Conservation (phyloP, 2,797 vertebrate species). For the Corythornis leucogaster region DNA sequence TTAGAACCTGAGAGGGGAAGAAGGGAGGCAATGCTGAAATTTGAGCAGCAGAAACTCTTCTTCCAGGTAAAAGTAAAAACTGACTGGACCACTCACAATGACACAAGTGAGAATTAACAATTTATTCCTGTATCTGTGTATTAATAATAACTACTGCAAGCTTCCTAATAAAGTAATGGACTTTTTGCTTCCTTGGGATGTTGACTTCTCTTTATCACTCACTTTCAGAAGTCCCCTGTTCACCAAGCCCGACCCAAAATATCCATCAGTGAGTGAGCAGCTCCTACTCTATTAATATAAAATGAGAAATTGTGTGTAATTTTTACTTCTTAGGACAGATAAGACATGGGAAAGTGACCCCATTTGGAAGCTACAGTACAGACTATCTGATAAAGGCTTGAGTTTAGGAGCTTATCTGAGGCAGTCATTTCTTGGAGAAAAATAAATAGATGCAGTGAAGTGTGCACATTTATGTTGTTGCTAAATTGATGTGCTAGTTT, state of each 20-base stretch:
- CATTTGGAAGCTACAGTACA: conserved; percentile 11
- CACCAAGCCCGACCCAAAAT: neutral
- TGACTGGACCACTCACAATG: neutral
- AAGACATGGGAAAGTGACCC: conserved; percentile 1
- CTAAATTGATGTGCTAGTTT: conserved; percentile 63
- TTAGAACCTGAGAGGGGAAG: neutral
- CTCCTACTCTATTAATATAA: neutral
- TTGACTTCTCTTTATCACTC: neutral
- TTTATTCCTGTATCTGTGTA: neutral
- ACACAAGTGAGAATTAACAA: neutral
- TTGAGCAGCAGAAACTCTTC: neutral
- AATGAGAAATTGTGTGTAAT: neutral
- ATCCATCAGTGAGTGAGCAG: neutral
- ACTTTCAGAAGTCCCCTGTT: neutral
- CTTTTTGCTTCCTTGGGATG: neutral
- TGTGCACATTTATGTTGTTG: conserved; percentile 40
- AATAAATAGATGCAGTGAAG: conserved; percentile 40
- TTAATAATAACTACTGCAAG: neutral
- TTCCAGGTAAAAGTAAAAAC: neutral
- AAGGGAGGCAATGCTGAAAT: neutral
- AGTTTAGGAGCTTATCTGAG: conserved; percentile 39
- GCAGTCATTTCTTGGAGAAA: conserved; percentile 14
- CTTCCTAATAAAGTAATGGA: neutral
- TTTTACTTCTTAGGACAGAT: conserved; percentile 4
- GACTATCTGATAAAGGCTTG: conserved; percentile 28